These are phyloP conservation scores for Melanotus villosus DNA, from an alignment of 2,888 invertebrate genomes.

Conservation along the genomic window DNA sequence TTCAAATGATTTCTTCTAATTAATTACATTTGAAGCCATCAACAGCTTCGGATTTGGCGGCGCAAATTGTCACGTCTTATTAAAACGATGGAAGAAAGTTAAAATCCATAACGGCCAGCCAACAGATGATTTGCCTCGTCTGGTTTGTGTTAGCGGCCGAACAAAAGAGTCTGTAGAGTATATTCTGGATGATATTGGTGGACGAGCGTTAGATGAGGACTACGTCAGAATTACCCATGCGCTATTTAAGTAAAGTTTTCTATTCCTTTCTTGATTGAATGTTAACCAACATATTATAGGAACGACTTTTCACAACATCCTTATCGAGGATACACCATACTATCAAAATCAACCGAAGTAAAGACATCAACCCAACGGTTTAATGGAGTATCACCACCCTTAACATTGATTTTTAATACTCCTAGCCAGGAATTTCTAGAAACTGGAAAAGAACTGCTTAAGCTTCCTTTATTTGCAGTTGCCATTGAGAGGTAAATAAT, in stretches of 20 bases:
- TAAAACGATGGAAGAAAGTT: conserved; percentile 74
- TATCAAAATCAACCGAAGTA: conserved; percentile 8
- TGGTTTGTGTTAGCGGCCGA: conserved; percentile 84
- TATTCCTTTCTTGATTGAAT: neutral
- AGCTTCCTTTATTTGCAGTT: conserved; percentile 73
- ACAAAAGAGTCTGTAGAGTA: conserved; percentile 81
- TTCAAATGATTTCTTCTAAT: conserved; percentile 54
- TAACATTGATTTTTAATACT: neutral
- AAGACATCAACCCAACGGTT: neutral
- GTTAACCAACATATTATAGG: neutral
- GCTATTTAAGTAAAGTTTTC: conserved; percentile 54
- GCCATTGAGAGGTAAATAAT: conserved; percentile 74
- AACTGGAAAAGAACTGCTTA: conserved; percentile 39
- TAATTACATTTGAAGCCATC: conserved; percentile 72
- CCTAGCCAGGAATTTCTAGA: neutral
- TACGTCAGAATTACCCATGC: conserved; percentile 61
- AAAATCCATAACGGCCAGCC: conserved; percentile 75
- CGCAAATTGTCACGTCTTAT: conserved; percentile 79
- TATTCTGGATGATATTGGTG: conserved; percentile 76
- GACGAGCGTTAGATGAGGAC: conserved; percentile 75
- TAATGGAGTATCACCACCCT: neutral
- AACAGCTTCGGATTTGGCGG: conserved; percentile 81
- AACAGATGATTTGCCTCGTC: conserved; percentile 77
- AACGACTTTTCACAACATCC: conserved; percentile 7
- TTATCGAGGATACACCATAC: conserved; percentile 7